These are phyloP conservation scores for Phycodurus eques DNA, from an alignment of 2,113 vertebrate species.

Conservation along the genomic window DNA sequence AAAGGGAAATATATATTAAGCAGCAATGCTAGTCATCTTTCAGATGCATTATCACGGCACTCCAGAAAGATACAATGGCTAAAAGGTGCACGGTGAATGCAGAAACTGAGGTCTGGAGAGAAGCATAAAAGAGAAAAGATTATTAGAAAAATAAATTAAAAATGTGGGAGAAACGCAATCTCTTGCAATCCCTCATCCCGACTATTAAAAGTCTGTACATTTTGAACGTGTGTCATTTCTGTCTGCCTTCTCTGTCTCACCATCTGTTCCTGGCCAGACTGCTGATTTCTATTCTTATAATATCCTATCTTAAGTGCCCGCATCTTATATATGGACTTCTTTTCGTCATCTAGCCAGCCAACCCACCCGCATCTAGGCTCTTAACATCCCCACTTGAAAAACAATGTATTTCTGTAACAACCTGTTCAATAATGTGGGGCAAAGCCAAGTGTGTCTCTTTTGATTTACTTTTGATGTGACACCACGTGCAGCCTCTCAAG, in stretches of 20 bases:
- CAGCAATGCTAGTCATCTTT: background rate
- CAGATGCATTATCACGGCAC: slow-evolving; percentile 8
- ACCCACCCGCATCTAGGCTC: slow-evolving; percentile 11
- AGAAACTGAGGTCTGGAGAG: background rate
- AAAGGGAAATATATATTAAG: slow-evolving; percentile 17
- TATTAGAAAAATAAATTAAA: background rate
- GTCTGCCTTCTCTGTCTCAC: slow-evolving; percentile 58
- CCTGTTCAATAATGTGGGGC: slow-evolving; percentile 26
- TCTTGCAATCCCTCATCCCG: slow-evolving; percentile 45
- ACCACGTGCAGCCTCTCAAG: slow-evolving; percentile 28
- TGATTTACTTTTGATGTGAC: slow-evolving; percentile 15
- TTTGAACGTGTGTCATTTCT: slow-evolving; percentile 25
- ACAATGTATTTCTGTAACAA: slow-evolving; percentile 32
- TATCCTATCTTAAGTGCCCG: slow-evolving; percentile 54
- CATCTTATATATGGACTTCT: slow-evolving; percentile 34
- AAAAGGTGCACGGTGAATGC: background rate
- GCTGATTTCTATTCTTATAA: slow-evolving; percentile 64
- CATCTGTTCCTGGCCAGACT: slow-evolving; percentile 71
- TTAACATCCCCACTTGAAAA: slow-evolving; percentile 23
- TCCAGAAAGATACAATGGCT: slow-evolving; percentile 12
- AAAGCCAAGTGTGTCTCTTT: slow-evolving; percentile 32
- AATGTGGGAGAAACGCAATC: slow-evolving; percentile 12
- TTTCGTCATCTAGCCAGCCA: slow-evolving; percentile 25
- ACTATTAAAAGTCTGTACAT: slow-evolving; percentile 30
- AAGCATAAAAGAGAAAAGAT: slow-evolving; percentile 25